Evolutionary conservation across 2,113 vertebrate genomes (phyloP).

Genomic region (Amphiprion ocellaris): DNA sequence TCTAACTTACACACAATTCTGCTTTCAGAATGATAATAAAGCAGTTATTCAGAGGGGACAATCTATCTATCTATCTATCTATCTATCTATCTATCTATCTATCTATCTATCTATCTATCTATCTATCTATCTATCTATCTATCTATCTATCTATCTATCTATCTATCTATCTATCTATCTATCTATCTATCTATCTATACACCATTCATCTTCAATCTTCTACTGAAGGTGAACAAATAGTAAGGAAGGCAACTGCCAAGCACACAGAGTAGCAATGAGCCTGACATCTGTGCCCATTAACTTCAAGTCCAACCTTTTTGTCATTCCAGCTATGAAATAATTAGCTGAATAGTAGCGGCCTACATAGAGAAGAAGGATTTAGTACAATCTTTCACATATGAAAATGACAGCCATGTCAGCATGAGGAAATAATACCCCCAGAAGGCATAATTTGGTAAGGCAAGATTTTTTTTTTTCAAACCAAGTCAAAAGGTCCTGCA

Average conservation of each 20-base stretch:
- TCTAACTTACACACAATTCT: conserved; percentile 33
- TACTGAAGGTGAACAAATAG: conserved; percentile 9
- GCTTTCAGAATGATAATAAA: conserved; percentile 47
- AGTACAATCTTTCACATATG: conserved; percentile 10
- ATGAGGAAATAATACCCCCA: conserved; percentile 1
- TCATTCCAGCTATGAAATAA: conserved; percentile 19
- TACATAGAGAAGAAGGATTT: conserved; percentile 16
- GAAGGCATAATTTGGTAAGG: conserved; percentile 12
- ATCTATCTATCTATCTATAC: too few relatives aligned
- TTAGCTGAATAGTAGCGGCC: conserved; percentile 3
- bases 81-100: too few relatives aligned
- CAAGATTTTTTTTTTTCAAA: conserved; percentile 1
- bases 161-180: too few relatives aligned
- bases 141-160: not conserved
- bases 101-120: not conserved
- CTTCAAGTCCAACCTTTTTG: conserved; percentile 7
- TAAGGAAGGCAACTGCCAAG: not conserved
- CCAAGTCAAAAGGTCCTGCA: conserved; percentile 5
- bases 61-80: not conserved
- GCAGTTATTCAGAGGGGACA: conserved; percentile 22
- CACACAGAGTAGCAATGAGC: conserved; percentile 3
- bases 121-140: too few relatives aligned
- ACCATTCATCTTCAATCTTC: too few relatives aligned
- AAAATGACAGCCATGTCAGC: conserved; percentile 28
- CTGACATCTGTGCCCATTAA: conserved; percentile 5